Percentiles rank a stretch among this genome's conserved stretches.
These are phyloP conservation scores for Psittacus erithacus DNA, from an alignment of 2,113 vertebrate species.

Conservation along the genomic window DNA sequence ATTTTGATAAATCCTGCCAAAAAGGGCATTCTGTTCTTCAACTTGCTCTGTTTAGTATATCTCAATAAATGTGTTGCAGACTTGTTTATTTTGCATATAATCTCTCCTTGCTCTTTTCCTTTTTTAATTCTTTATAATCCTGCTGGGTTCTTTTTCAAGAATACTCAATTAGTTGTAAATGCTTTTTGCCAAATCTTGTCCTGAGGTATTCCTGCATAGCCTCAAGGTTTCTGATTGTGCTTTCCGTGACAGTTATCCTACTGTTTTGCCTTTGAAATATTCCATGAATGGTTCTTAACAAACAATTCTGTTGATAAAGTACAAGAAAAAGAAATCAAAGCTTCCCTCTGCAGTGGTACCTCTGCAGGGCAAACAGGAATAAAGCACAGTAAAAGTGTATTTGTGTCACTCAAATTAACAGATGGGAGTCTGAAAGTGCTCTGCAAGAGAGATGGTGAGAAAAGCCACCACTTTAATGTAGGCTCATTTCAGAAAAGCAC, in stretches of 20 bases:
- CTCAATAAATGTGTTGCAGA: neutral
- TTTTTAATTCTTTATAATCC: neutral
- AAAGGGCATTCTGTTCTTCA: neutral
- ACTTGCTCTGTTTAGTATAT: neutral
- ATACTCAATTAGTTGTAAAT: neutral
- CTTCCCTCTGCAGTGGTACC: neutral
- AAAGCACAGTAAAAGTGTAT: conserved; percentile 12
- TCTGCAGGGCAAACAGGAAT: conserved; percentile 47
- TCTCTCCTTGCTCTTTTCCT: neutral
- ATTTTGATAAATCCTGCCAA: neutral
- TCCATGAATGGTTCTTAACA: neutral
- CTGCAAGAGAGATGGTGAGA: neutral
- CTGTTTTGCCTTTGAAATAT: conserved; percentile 8
- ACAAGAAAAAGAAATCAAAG: conserved; percentile 47
- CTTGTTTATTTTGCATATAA: conserved; percentile 18
- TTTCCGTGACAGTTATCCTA: neutral
- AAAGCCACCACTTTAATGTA: neutral
- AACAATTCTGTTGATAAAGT: conserved; percentile 40
- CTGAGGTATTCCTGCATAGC: neutral
- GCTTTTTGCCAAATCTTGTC: neutral
- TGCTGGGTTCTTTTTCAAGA: neutral
- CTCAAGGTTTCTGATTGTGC: neutral
- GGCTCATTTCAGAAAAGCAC: conserved; percentile 6
- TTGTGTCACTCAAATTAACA: conserved; percentile 44
- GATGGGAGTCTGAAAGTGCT: conserved; percentile 11